phyloP scores from a whole-genome alignment of 2,888 invertebrate genomes.

The Sarcophaga caerulescens region DNA sequence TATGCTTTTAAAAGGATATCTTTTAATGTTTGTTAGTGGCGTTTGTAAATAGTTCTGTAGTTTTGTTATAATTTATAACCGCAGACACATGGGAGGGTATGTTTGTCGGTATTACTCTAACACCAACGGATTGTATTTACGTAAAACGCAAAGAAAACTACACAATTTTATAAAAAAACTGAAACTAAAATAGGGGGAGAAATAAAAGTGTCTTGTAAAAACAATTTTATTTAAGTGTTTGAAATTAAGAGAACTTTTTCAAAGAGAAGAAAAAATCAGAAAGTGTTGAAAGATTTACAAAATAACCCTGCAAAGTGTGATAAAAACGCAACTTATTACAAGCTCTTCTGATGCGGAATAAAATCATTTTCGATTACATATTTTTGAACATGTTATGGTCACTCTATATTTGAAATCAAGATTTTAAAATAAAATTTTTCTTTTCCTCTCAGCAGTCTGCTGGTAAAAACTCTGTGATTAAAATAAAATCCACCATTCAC shows the following conservation, averaged over 20 bases:
- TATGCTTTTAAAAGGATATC: constrained; percentile 5
- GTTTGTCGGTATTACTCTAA: constrained; percentile 27
- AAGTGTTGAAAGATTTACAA: background rate
- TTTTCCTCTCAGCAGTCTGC: too few species aligned
- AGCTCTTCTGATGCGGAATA: too few species aligned
- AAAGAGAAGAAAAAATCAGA: background rate
- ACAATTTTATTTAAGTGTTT: constrained; percentile 8
- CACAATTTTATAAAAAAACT: background rate
- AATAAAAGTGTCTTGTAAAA: constrained; percentile 34
- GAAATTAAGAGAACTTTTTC: background rate
- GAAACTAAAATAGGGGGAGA: background rate
- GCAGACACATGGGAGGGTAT: constrained; percentile 43
- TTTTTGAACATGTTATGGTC: too few species aligned
- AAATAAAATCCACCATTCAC: too few species aligned
- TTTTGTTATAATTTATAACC: constrained; percentile 47
- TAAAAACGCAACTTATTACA: background rate
- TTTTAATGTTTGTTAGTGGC: background rate
- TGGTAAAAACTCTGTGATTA: too few species aligned
- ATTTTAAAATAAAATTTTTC: too few species aligned
- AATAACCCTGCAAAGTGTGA: too few species aligned
- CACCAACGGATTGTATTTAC: background rate
- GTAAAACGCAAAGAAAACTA: background rate
- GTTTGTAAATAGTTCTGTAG: constrained; percentile 20
- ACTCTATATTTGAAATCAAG: too few species aligned
- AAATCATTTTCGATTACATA: too few species aligned